Percentiles rank a stretch among this genome's conserved stretches.
Evolutionary conservation across 2,797 vertebrate genomes (phyloP).

Genomic region (Champsocephalus esox): DNA sequence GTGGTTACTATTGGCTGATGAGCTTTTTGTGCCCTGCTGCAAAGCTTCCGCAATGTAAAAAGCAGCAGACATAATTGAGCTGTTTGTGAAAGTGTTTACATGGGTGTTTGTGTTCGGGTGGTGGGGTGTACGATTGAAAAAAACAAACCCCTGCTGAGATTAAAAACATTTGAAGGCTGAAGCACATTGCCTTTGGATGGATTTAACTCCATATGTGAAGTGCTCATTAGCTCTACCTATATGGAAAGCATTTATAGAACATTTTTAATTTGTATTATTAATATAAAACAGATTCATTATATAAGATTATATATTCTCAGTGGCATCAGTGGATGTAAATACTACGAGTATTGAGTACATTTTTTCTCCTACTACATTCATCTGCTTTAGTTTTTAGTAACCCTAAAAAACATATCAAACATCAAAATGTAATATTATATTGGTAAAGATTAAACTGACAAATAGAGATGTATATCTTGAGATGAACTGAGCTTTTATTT

Average conservation of each 20-base stretch:
- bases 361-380: background rate
- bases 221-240: background rate
- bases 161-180: background rate
- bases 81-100: slow-evolving; percentile 4
- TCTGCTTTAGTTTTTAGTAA: background rate
- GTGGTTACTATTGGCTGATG: slow-evolving; percentile 11
- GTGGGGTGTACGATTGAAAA: background rate
- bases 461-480: background rate
- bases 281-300: background rate
- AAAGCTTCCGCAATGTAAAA: slow-evolving; percentile 15
- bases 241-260: background rate
- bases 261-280: background rate
- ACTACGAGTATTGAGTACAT: background rate
- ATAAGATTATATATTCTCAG: background rate
- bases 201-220: background rate
- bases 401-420: no score
- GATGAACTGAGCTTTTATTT: background rate
- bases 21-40: background rate
- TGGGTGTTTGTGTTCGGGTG: background rate
- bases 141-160: background rate
- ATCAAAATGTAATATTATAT: background rate
- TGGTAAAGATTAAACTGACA: background rate
- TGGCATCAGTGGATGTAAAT: background rate
- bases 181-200: background rate
- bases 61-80: background rate